Evolutionary conservation across 2,888 invertebrate species (phyloP).

Genomic region (Matsumyia berberina): DNA sequence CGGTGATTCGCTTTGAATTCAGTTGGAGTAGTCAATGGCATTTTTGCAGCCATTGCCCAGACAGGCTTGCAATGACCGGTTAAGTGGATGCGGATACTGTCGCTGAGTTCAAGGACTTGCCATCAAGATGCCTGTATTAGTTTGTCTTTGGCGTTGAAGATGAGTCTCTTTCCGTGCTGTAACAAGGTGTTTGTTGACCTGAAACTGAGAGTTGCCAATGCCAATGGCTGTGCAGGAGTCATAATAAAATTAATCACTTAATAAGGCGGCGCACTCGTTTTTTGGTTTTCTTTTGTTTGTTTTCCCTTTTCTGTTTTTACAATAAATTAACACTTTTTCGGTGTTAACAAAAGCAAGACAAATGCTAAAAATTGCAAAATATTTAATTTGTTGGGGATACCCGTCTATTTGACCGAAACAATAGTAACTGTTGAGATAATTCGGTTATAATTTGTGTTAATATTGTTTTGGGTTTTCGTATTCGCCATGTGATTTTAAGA

Average conservation of each 20-base stretch:
- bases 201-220: neutral
- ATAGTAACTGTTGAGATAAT: slow-evolving; percentile 3
- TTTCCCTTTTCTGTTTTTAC: neutral
- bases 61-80: slow-evolving; percentile 30
- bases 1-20: neutral
- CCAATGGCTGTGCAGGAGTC: neutral
- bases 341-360: neutral
- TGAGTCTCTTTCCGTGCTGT: neutral
- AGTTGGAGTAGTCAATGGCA: neutral
- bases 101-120: slow-evolving; percentile 41
- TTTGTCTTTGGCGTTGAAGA: neutral
- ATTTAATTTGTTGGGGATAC: slow-evolving; percentile 1
- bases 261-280: neutral
- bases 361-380: neutral
- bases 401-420: slow-evolving; percentile 8
- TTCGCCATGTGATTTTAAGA: neutral
- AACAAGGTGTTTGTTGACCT: slow-evolving; percentile 1
- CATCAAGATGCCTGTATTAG: neutral
- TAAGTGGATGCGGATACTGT: slow-evolving; percentile 42
- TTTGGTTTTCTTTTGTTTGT: no score
- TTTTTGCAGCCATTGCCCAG: neutral
- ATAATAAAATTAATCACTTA: neutral
- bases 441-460: slow-evolving; percentile 7
- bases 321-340: neutral
- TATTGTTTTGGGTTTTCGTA: slow-evolving; percentile 1